A percentile compares a stretch with the other conserved stretches of the same genome.
Conservation (phyloP, 2,888 invertebrate species). For the Rhamnusium bicolor region DNA sequence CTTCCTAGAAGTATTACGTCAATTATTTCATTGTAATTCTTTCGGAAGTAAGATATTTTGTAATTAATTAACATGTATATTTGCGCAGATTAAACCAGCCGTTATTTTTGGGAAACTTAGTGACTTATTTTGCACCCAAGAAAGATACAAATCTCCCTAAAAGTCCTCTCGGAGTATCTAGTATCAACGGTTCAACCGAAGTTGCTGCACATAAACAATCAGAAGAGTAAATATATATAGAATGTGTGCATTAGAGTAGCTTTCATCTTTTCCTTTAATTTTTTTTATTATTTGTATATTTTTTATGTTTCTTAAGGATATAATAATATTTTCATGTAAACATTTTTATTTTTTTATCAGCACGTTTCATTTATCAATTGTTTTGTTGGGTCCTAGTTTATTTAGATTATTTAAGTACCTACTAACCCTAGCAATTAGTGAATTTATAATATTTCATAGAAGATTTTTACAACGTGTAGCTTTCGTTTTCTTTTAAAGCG, state of each 20-base stretch:
- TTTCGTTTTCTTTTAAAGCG: no score
- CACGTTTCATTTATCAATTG: not conserved
- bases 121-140: constrained; percentile 74
- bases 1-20: not conserved
- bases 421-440: no score
- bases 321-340: no score
- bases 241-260: constrained; percentile 47
- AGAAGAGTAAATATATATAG: constrained; percentile 58
- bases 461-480: no score
- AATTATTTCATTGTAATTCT: constrained; percentile 14
- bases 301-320: no score
- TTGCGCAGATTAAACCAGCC: constrained; percentile 77
- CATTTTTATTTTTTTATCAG: not conserved
- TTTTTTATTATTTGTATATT: constrained; percentile 10
- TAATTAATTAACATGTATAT: constrained; percentile 31
- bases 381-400: no score
- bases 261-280: constrained; percentile 9
- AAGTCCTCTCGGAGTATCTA: constrained; percentile 16
- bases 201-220: constrained; percentile 42
- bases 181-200: constrained; percentile 12
- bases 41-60: not conserved
- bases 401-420: no score
- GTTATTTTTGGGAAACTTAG: constrained; percentile 76
- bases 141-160: constrained; percentile 45
- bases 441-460: no score